These are phyloP conservation scores for Yponomeuta evonymella DNA, from an alignment of 2,888 invertebrate genomes.

Conservation along the genomic window DNA sequence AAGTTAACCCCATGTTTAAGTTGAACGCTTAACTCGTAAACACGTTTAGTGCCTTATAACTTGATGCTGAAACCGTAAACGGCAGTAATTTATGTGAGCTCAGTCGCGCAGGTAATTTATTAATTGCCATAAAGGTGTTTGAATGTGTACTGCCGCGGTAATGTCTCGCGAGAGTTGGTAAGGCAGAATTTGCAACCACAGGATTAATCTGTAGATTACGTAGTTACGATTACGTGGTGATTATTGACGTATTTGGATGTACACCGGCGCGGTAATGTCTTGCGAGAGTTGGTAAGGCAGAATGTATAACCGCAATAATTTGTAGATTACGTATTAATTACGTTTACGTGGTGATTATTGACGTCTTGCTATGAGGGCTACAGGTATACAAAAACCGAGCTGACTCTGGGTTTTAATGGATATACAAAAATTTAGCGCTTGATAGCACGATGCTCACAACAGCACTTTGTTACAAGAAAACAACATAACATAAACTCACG, in stretches of 20 bases:
- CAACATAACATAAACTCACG: no score
- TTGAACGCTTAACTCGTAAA: not conserved
- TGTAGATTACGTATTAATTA: no score
- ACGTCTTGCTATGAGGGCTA: no score
- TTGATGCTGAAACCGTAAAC: slow-evolving; percentile 1
- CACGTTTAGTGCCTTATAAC: not conserved
- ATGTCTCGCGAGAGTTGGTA: not conserved
- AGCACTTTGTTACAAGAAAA: no score
- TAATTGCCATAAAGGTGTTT: slow-evolving; percentile 5
- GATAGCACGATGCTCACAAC: no score
- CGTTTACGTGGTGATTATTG: no score
- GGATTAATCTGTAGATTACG: no score
- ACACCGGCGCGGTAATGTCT: not conserved
- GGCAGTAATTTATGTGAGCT: not conserved
- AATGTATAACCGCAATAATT: not conserved
- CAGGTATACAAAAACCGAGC: no score
- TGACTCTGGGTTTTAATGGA: no score
- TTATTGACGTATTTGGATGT: not conserved
- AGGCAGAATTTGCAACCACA: not conserved
- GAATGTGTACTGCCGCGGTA: not conserved
- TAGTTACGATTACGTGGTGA: no score
- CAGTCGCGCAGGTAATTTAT: slow-evolving; percentile 4
- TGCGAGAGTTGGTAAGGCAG: not conserved
- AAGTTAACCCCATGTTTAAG: not conserved
- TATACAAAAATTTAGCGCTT: no score